A percentile compares a stretch with the other conserved stretches of the same genome.
Evolutionary conservation across 2,888 invertebrate genomes (phyloP).

Genomic region (Teleiodes luculella): DNA sequence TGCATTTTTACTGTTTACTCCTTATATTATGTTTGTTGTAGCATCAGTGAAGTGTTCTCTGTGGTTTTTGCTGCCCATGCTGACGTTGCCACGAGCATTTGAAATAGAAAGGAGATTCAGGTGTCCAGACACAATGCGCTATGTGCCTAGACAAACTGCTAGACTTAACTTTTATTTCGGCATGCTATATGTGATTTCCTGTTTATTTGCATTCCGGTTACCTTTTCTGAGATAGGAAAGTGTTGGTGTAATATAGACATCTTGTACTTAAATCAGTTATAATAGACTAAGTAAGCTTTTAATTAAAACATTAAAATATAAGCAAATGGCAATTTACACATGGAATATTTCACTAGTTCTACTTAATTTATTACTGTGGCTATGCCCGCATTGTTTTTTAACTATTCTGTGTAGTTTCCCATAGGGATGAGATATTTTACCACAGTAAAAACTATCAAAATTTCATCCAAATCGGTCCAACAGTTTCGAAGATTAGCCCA

Average conservation of each 20-base stretch:
- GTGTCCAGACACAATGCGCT: conserved; percentile 85
- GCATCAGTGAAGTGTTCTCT: conserved; percentile 89
- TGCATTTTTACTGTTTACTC: conserved; percentile 92
- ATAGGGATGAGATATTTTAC: no score
- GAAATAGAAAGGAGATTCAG: conserved; percentile 93
- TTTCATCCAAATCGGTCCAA: no score
- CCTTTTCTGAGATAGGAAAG: conserved; percentile 73
- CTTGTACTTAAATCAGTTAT: conserved; percentile 1
- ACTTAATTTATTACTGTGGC: no score
- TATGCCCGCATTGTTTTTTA: no score
- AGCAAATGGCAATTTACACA: no score
- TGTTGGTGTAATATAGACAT: conserved; percentile 22
- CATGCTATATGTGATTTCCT: conserved; percentile 91
- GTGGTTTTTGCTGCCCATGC: conserved; percentile 93
- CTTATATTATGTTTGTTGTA: conserved; percentile 93
- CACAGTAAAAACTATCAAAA: no score
- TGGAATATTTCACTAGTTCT: no score
- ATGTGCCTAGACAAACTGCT: conserved; percentile 92
- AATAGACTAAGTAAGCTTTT: not conserved
- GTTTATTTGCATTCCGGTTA: conserved; percentile 82
- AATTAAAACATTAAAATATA: no score
- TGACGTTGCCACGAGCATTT: conserved; percentile 93
- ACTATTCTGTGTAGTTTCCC: no score
- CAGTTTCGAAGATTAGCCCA: no score
- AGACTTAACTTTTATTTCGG: conserved; percentile 94